Percentiles rank a stretch among this genome's conserved stretches.
Evolutionary conservation across 2,113 vertebrate species (phyloP).

Genomic region (Odobenus rosmarus): DNA sequence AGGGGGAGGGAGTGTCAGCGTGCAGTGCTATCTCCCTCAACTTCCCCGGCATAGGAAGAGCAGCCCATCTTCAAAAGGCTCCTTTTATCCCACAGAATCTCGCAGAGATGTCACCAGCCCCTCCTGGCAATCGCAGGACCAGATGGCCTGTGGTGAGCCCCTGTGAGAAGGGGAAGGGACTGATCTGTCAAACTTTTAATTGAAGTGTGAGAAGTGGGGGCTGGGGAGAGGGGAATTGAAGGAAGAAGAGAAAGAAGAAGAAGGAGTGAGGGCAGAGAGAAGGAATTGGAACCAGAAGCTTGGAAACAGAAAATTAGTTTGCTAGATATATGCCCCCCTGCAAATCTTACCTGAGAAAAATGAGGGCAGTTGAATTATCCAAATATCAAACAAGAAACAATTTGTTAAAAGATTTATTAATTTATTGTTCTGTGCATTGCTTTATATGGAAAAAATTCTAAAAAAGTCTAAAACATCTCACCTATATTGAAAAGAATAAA

Average conservation of each 20-base stretch:
- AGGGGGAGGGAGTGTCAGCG: background rate
- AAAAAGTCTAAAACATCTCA: background rate
- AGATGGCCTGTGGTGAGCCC: background rate
- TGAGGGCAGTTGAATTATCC: background rate
- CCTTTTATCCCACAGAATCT: background rate
- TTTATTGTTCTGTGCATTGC: background rate
- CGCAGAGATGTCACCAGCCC: background rate
- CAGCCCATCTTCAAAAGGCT: slow-evolving; percentile 29
- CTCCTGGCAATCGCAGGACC: background rate
- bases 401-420: background rate
- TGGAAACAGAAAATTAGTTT: background rate
- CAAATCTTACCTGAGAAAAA: background rate
- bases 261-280: background rate
- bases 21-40: background rate
- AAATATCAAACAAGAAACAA: background rate
- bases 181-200: background rate
- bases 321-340: background rate
- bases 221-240: background rate
- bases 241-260: background rate
- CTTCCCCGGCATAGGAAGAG: background rate
- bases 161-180: background rate
- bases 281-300: background rate
- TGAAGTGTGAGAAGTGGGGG: background rate
- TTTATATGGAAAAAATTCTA: background rate
- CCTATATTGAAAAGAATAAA: background rate